Conservation (phyloP, 2,797 vertebrate genomes). For the Cyprinodon diabolis region DNA sequence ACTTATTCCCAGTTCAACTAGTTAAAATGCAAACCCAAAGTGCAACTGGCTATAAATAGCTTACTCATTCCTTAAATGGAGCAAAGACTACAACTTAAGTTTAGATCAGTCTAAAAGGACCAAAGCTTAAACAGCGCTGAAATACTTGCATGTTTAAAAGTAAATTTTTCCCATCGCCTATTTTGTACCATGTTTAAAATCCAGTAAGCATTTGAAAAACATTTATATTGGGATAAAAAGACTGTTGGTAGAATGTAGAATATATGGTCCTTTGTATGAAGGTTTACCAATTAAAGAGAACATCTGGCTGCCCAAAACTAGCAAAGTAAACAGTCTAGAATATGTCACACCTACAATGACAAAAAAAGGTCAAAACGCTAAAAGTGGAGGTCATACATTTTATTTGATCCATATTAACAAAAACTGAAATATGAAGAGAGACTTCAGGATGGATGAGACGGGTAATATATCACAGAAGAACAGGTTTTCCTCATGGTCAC, state of each 20-base stretch:
- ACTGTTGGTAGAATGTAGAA: neutral
- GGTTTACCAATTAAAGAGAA: neutral
- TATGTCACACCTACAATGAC: neutral
- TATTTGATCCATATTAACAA: slow-evolving; percentile 77
- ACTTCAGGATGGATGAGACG: slow-evolving; percentile 19
- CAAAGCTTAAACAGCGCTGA: neutral
- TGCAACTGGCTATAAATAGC: slow-evolving; percentile 35
- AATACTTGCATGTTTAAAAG: neutral
- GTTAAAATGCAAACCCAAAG: slow-evolving; percentile 56
- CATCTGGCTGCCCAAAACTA: neutral
- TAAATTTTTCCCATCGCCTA: no score
- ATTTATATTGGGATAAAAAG: neutral
- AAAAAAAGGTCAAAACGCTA: neutral
- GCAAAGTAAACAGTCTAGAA: neutral
- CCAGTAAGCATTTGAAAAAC: neutral
- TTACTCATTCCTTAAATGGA: slow-evolving; percentile 29
- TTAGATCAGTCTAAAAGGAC: neutral
- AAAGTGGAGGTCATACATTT: slow-evolving; percentile 48
- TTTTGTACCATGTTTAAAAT: no score
- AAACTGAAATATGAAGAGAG: slow-evolving; percentile 52
- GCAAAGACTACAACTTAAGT: neutral
- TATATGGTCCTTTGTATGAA: neutral
- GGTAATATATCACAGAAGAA: slow-evolving; percentile 54
- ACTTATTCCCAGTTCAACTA: slow-evolving; percentile 18
- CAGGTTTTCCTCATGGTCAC: slow-evolving; percentile 38